A percentile compares a stretch with the other conserved stretches of the same genome.
phyloP scores from a whole-genome alignment of 2,797 vertebrate genomes.

The Artibeus jamaicensis region DNA sequence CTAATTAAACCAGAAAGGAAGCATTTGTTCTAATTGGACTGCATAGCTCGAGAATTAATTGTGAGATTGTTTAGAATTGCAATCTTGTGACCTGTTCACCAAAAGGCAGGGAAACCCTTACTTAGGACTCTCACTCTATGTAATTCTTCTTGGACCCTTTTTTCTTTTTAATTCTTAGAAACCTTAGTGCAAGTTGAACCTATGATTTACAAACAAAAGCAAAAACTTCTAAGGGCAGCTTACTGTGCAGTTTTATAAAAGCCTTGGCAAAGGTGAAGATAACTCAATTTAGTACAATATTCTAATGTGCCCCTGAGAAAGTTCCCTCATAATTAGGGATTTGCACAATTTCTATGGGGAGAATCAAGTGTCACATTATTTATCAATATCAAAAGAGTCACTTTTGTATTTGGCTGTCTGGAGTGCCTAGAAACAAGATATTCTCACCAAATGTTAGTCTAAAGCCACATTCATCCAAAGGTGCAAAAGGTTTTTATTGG shows the following conservation, averaged over 20 bases:
- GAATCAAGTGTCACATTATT: slow-evolving; percentile 69
- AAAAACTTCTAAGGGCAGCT: slow-evolving; percentile 63
- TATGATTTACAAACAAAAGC: slow-evolving; percentile 60
- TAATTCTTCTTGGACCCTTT: slow-evolving; percentile 65
- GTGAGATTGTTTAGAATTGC: slow-evolving; percentile 83
- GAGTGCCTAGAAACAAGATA: slow-evolving; percentile 63
- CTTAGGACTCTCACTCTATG: slow-evolving; percentile 65
- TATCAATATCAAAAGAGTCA: slow-evolving; percentile 78
- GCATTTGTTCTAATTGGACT: slow-evolving; percentile 86
- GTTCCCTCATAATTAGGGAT: slow-evolving; percentile 75
- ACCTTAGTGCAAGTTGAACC: slow-evolving; percentile 49
- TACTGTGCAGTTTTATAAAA: slow-evolving; percentile 45
- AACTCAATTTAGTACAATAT: slow-evolving; percentile 71
- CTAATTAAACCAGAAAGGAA: slow-evolving; percentile 86
- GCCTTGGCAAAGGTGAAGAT: slow-evolving; percentile 53
- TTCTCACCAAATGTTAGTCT: slow-evolving; percentile 46
- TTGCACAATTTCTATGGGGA: slow-evolving; percentile 66
- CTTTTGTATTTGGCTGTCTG: slow-evolving; percentile 66
- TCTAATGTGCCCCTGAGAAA: slow-evolving; percentile 76
- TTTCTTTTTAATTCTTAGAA: slow-evolving; percentile 59
- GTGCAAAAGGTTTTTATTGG: slow-evolving; percentile 30
- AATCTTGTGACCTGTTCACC: slow-evolving; percentile 78
- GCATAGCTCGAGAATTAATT: slow-evolving; percentile 85
- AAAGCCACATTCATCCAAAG: slow-evolving; percentile 59
- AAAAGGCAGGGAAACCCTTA: slow-evolving; percentile 57